Evolutionary conservation across 2,797 vertebrate species (phyloP).

Genomic region (Mus spretus): DNA sequence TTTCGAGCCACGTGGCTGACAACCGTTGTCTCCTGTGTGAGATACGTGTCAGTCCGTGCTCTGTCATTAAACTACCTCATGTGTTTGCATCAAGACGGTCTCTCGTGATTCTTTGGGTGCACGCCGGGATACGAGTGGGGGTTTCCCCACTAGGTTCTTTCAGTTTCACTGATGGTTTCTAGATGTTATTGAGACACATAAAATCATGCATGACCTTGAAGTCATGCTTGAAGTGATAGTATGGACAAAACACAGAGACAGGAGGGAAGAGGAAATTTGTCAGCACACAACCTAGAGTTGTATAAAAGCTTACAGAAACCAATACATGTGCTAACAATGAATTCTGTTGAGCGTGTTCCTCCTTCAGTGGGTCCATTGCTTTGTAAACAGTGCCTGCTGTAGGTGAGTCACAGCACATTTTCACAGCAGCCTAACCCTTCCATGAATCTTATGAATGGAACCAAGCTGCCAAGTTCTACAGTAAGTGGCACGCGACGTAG

Average conservation of each 20-base stretch:
- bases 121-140: no score
- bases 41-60: no score
- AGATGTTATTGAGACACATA: neutral
- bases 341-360: neutral
- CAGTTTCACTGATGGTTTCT: neutral
- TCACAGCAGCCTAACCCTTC: neutral
- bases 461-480: slow-evolving; percentile 51
- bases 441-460: slow-evolving; percentile 69
- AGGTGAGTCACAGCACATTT: slow-evolving; percentile 33
- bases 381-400: slow-evolving; percentile 33
- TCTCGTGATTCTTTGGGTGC: no score
- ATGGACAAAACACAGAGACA: neutral
- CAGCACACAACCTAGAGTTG: neutral
- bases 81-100: no score
- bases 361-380: neutral
- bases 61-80: no score
- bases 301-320: neutral
- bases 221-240: neutral
- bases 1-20: no score
- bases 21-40: no score
- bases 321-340: neutral
- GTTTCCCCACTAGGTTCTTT: no score
- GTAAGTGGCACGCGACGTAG: slow-evolving; percentile 2
- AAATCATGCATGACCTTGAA: neutral
- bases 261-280: neutral